A percentile compares a stretch with the other conserved stretches of the same genome.
Evolutionary conservation across 1,140 invertebrate species (phyloP).

Genomic region (Rhopalosiphum padi): DNA sequence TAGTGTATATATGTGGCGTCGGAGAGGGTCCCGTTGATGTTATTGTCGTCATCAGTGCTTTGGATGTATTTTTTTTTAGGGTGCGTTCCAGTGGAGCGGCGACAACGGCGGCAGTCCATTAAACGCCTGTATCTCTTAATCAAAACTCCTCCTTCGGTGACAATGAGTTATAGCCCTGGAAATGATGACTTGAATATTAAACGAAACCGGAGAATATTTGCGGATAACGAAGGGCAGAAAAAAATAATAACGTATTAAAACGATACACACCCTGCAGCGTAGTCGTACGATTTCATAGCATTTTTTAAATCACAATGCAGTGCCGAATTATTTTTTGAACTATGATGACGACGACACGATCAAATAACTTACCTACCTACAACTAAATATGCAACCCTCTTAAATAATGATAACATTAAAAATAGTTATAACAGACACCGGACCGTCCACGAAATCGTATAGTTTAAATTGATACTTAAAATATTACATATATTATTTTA

Average conservation of each 20-base stretch:
- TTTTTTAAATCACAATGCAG: not conserved
- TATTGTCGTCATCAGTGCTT: constrained; percentile 49
- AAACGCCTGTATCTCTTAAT: constrained; percentile 57
- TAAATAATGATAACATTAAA: too few relatives aligned
- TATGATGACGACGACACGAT: not conserved
- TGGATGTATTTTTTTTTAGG: constrained; percentile 27
- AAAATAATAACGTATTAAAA: constrained; percentile 3
- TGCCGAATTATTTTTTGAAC: not conserved
- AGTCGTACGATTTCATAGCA: not conserved
- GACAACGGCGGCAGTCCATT: constrained; percentile 43
- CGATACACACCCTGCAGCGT: not conserved
- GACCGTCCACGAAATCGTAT: too few relatives aligned
- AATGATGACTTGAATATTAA: constrained; percentile 56
- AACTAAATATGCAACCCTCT: not conserved
- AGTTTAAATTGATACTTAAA: too few relatives aligned
- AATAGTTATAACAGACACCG: too few relatives aligned
- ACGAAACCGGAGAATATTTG: constrained; percentile 53
- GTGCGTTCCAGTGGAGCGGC: constrained; percentile 52
- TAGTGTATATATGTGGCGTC: not conserved
- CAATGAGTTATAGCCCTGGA: constrained; percentile 51
- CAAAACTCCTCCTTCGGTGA: constrained; percentile 54
- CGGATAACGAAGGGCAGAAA: constrained; percentile 31
- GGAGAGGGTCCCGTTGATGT: constrained; percentile 22
- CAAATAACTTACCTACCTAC: not conserved
- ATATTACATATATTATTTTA: not conserved